Conservation (phyloP, 2,888 invertebrate species). For the Drosophila helvetica region DNA sequence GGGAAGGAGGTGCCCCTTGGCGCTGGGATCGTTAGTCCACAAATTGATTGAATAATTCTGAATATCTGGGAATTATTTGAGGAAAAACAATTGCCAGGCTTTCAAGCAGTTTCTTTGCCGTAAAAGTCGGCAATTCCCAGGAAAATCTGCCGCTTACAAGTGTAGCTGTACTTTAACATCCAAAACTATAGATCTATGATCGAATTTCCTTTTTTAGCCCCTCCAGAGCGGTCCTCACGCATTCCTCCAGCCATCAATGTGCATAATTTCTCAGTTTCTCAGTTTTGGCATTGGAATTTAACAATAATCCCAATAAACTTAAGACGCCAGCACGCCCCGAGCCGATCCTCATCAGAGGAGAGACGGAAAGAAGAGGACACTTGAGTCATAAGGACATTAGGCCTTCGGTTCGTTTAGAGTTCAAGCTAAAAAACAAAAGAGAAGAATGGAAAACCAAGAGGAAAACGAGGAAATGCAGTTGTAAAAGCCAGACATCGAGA, state of each 20-base stretch:
- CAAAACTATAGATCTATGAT: neutral
- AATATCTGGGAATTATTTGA: no score
- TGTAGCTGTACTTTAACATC: no score
- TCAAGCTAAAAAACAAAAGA: slow-evolving; percentile 57
- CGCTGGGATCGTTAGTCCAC: no score
- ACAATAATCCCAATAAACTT: slow-evolving; percentile 58
- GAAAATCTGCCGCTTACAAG: no score
- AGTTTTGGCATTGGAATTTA: slow-evolving; percentile 26
- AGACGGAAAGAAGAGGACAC: slow-evolving; percentile 21
- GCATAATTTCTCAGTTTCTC: slow-evolving; percentile 35
- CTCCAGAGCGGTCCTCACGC: no score
- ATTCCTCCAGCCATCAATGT: slow-evolving; percentile 15
- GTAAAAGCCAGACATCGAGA: slow-evolving; percentile 19
- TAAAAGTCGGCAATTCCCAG: no score
- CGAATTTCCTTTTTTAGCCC: no score
- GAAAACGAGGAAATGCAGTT: slow-evolving; percentile 34
- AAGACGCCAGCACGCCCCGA: slow-evolving; percentile 72
- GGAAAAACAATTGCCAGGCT: no score
- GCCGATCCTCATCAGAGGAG: slow-evolving; percentile 28
- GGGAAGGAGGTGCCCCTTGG: no score
- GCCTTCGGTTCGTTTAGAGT: slow-evolving; percentile 43
- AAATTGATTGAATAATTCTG: neutral
- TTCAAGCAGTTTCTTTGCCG: no score
- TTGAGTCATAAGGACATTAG: slow-evolving; percentile 70
- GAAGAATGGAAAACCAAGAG: slow-evolving; percentile 5